Conservation (phyloP, 2,113 vertebrate species). For the Prunella himalayana region DNA sequence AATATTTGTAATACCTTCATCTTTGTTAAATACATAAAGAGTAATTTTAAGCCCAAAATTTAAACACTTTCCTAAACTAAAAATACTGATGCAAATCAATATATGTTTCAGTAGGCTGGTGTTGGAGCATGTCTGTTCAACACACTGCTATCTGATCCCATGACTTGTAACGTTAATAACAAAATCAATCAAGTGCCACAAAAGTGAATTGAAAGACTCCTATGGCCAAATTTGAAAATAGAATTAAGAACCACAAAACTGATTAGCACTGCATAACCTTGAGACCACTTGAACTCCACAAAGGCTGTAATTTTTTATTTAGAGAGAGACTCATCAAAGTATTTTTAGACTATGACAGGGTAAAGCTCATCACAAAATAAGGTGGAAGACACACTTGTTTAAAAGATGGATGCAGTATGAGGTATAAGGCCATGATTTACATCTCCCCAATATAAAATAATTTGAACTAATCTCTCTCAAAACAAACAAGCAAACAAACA, state of each 20-base stretch:
- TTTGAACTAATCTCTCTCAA: background rate
- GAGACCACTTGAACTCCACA: background rate
- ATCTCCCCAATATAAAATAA: background rate
- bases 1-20: background rate
- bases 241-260: constrained; percentile 15
- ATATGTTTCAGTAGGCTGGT: background rate
- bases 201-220: background rate
- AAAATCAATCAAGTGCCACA: constrained; percentile 20
- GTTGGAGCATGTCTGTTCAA: background rate
- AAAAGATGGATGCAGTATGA: background rate
- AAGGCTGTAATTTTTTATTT: background rate
- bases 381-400: background rate
- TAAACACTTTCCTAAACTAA: background rate
- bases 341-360: background rate
- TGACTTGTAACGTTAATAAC: background rate
- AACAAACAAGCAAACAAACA: background rate
- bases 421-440: background rate
- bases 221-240: background rate
- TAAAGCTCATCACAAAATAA: background rate
- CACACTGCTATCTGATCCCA: background rate
- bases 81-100: background rate
- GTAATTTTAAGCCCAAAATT: background rate
- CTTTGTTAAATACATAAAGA: background rate
- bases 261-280: constrained; percentile 5
- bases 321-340: background rate